Percentiles rank a stretch among this genome's conserved stretches.
Conservation (phyloP, 1,140 invertebrate genomes). For the Philopotamus ludificatus region DNA sequence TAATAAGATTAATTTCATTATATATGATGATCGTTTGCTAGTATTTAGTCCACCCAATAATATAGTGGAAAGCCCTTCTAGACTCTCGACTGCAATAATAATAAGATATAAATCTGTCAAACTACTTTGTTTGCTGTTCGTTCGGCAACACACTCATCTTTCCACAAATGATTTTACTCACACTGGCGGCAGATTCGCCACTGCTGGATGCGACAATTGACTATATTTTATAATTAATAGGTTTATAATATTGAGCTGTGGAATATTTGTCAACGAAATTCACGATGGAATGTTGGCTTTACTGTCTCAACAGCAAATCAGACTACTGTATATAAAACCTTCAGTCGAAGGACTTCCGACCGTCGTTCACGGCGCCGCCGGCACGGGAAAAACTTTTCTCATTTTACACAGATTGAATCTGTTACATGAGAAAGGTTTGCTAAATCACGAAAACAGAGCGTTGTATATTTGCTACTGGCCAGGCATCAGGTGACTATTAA, state of each 20-base stretch:
- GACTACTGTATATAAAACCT: constrained; percentile 39
- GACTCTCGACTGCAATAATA: no score
- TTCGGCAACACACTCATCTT: no score
- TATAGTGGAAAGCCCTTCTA: no score
- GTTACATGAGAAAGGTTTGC: constrained; percentile 40
- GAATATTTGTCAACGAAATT: constrained; percentile 47
- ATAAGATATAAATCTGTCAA: no score
- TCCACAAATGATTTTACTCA: no score
- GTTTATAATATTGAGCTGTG: constrained; percentile 46
- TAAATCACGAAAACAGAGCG: constrained; percentile 44
- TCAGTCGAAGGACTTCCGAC: constrained; percentile 33
- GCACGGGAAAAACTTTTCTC: constrained; percentile 46
- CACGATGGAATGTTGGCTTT: constrained; percentile 44
- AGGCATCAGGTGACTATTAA: constrained; percentile 43
- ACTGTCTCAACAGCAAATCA: constrained; percentile 45
- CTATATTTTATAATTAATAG: no score
- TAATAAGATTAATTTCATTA: no score
- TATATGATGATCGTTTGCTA: no score
- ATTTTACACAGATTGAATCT: constrained; percentile 45
- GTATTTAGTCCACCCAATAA: no score
- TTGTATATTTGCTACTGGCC: constrained; percentile 48
- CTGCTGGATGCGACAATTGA: no score
- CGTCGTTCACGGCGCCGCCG: constrained; percentile 47
- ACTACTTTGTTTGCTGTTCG: constrained; percentile 1
- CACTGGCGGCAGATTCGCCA: no score